Base-by-base conservation (phyloP, 2,797 vertebrate genomes). In the Chlorospingus flavigularis region DNA sequence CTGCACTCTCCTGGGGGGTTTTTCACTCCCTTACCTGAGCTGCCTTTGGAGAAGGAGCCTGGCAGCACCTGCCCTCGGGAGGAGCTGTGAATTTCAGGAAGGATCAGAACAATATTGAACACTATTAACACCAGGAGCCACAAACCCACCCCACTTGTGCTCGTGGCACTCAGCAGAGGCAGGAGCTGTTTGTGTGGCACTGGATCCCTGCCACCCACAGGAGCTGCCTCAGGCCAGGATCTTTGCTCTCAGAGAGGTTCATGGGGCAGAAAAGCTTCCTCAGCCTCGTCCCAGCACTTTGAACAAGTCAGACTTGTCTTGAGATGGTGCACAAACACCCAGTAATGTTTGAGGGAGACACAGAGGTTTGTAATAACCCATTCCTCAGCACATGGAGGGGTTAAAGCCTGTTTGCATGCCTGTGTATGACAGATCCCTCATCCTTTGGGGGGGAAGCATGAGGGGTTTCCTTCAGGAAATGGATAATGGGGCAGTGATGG, bases 141-240 rank as follows among this genome's bases (percentile, higher is more conserved):
- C 3, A 42, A 90, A 30, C 26, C 20, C 10, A 0, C 20, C 14
- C 7, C 0, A 0, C n/a, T 54, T 3, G 0, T 5, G 26, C 33
- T 13, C 4, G 6, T 51, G 66, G 70, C 73, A 80, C 76, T 63
- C 91, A 53, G 86, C 74, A 48, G 62, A 68, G 63, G 81, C 74
- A 75, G 74, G 84, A 84, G 70, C 62, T 85, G 81, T 95, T 92
- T 88, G 53, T 79, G 82, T 91, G 82, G 90, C 92, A 76, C 39
- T 11, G 51, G 3, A 9, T n/a, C 66, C 70, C 53, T 37, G 35
- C 3, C 2, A 68, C 2, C 17, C 78, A 57, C 70, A 53, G 70
- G 25, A 78, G 83, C 54, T 75, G 85, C 62, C 74, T 53, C 18
- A 23, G 61, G 66, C 80, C 62, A 7, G 67, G 40, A 37, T 57